These are phyloP conservation scores for Papilio helenus DNA, from an alignment of 1,140 invertebrate genomes.

Conservation along the genomic window DNA sequence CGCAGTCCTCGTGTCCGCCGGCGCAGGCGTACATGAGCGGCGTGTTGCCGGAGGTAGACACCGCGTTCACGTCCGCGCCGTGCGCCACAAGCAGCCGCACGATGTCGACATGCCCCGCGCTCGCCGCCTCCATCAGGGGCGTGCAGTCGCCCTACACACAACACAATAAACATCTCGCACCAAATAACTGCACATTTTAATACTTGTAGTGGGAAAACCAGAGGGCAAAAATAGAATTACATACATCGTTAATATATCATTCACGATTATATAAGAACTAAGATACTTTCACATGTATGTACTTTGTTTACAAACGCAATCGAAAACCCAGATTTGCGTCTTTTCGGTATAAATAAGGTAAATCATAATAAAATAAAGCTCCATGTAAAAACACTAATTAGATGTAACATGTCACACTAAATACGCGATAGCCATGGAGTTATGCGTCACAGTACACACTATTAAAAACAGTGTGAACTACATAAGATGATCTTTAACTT, in stretches of 20 bases:
- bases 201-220: no score
- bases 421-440: no score
- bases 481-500: no score
- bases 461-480: no score
- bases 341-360: neutral
- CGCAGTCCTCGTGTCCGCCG: constrained; percentile 96
- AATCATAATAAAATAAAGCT: neutral
- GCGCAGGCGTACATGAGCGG: constrained; percentile 99
- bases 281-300: neutral
- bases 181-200: neutral
- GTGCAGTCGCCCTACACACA: constrained; percentile 92
- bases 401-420: no score
- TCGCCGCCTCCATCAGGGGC: constrained; percentile 98
- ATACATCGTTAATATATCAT: neutral
- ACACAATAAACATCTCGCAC: neutral
- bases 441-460: no score
- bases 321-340: neutral
- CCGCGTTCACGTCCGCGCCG: constrained; percentile 97
- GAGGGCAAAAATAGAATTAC: no score
- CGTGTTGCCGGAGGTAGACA: constrained; percentile 97
- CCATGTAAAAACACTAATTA: no score
- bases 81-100: constrained; percentile 95
- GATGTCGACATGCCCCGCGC: constrained; percentile 97
- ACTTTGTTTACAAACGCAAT: neutral
- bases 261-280: neutral